Base-by-base conservation (phyloP, 2,797 vertebrate species). In the Falco biarmicus region DNA sequence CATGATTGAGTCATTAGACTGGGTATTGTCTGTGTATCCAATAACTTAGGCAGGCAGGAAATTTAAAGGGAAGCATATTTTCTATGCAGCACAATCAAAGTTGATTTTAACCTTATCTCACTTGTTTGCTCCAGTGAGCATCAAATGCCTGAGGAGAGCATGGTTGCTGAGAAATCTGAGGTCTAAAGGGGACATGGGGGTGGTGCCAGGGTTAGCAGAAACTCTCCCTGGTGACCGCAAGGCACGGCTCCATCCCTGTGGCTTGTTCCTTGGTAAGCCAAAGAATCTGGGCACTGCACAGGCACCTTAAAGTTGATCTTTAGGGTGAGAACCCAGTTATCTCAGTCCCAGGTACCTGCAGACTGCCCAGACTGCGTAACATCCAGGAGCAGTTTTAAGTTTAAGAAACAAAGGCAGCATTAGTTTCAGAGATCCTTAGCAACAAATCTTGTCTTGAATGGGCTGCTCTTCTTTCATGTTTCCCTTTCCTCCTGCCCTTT, bases 1-100 rank as follows among this genome's bases (percentile, higher is more conserved):
- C 90, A 78, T 88, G 95, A 87, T 0, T 88, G 89, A 89, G 79
- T 92, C 79, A 56, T 95, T 95, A 94, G 84, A 61, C 37, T 5
- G 9, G 43, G 41, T 5, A 64, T 69, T 86, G 71, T 89, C 89
- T 83, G 81, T 20, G 87, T 48, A 69, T 15, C 94, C 93, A 94
- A 60, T 79, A 90, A 84, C 78, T 47, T 89, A 78, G 61, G 81
- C 75, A 51, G 92, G 95, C 95, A 97, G 93, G 93, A 96, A 94
- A 91, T 95, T 94, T 96, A 85, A 92, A 93, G 73, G 91, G 92
- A 97, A 97, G 89, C 65, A 12, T 69, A 83, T 92, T 97, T 93
- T 92, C 89, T 87, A 89, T 95, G 93, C 90, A 89, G 79, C 0
- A 2, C 92, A 96, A 96, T 96, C 95, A 96, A 96, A 96, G 95